Evolutionary conservation across 2,797 vertebrate genomes (phyloP).

Genomic region (Sylvilagus floridanus): DNA sequence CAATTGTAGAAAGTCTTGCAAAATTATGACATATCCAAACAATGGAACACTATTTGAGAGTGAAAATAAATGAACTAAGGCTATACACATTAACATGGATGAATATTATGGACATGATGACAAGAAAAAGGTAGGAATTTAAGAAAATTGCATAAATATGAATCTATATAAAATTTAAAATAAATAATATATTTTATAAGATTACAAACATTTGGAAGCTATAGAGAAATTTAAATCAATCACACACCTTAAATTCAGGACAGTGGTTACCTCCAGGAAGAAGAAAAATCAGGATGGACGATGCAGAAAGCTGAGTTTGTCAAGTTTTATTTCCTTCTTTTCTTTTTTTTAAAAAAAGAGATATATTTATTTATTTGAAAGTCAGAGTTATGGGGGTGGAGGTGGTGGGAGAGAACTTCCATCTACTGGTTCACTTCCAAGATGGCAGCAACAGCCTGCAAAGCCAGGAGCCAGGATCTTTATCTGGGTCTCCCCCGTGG

Average conservation of each 20-base stretch:
- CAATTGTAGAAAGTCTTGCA: background rate
- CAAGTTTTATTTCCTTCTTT: background rate
- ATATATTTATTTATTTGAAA: no score
- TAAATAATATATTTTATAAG: background rate
- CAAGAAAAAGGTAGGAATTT: conserved; percentile 17
- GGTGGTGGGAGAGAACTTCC: no score
- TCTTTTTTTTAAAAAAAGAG: no score
- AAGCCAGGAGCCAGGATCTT: no score
- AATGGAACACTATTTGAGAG: background rate
- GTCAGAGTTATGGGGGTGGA: no score
- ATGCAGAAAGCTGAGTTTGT: background rate
- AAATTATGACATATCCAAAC: background rate
- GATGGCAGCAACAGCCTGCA: no score
- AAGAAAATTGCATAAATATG: background rate
- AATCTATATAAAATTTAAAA: conserved; percentile 23
- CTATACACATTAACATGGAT: background rate
- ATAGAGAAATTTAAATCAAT: background rate
- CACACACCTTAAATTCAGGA: background rate
- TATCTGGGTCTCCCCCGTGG: no score
- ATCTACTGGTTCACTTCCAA: no score
- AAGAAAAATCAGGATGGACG: background rate
- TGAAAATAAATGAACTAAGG: background rate
- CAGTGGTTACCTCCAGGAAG: background rate
- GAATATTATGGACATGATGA: background rate
- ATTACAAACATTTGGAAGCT: background rate